Evolutionary conservation across 2,113 vertebrate genomes (phyloP), one percentile per base, ranked within the genome.

Genomic region (Phrynosoma blainvillii): DNA sequence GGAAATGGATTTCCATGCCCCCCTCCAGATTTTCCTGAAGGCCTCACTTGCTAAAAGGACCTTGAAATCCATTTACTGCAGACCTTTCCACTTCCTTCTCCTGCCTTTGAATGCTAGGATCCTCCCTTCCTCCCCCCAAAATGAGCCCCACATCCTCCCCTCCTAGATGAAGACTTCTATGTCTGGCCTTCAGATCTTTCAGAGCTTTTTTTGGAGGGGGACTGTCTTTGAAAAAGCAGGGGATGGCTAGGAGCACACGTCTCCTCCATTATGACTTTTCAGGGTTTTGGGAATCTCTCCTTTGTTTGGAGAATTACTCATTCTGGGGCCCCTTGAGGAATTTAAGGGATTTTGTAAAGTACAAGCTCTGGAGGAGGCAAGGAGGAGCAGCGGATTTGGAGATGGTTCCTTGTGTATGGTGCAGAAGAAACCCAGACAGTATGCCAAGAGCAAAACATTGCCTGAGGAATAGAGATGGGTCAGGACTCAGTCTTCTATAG

Each of bases 301-400:
- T 85, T 95, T 92, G 90, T 95, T 94, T 94, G 84, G 81, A 93
- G 90, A 93, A 94, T 91, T 93, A 90, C 93, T 95, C 92, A 90
- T 95, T 94, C 92, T 87, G 93, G 93, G 47, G 92, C 89, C 88
- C 36, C 92, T 95, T 93, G 93, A 93, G 93, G 93, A 94, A 94
- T 93, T 91, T 93, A 94, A 93, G 92, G 92, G 93, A 92, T 92
- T 92, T 89, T 89, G 93, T 92, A 86, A 95, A 94, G 92, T 87
- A 91, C 89, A 91, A 56, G 91, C 89, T 90, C 92, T 42, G 65
- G 59, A 89, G 89, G 92, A 89, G 32, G 59, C 75, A 18, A 82
- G 79, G 73, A 84, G 62, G 90, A 94, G 93, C 94, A 92, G 91
- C 93, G 89, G 92, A 92, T 92, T 93, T 94, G 93, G 59, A 87